phyloP scores from a whole-genome alignment of 2,888 invertebrate species.

The Pseudococcus jackbeardsleyi region DNA sequence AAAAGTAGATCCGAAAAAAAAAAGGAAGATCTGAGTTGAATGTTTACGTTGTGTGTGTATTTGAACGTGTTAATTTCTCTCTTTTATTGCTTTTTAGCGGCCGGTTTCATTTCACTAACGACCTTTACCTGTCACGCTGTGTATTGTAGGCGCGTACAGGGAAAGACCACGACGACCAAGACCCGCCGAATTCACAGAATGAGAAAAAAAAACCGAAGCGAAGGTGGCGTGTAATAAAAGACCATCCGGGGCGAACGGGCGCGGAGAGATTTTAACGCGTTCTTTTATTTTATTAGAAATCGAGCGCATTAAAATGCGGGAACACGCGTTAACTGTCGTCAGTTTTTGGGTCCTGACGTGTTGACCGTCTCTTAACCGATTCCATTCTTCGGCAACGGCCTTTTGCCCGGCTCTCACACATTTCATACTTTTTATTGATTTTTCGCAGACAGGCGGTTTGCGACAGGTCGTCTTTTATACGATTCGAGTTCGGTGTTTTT shows the following conservation, averaged over 20 bases:
- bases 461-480: conserved; percentile 33
- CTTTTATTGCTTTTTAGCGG: conserved; percentile 47
- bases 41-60: not conserved
- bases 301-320: conserved; percentile 53
- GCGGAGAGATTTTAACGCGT: conserved; percentile 32
- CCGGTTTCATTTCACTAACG: conserved; percentile 45
- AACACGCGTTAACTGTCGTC: conserved; percentile 51
- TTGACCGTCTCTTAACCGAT: conserved; percentile 45
- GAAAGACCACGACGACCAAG: conserved; percentile 9
- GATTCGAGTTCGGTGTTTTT: not conserved
- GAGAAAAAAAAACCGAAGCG: not conserved
- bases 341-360: conserved; percentile 50
- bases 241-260: not conserved
- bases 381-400: conserved; percentile 10
- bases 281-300: conserved; percentile 51
- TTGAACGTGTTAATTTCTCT: conserved; percentile 39
- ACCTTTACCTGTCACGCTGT: conserved; percentile 38
- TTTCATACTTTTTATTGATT: conserved; percentile 38
- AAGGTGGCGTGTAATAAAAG: conserved; percentile 34
- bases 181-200: not conserved
- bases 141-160: not conserved
- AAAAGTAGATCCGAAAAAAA: not conserved
- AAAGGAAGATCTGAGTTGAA: not conserved
- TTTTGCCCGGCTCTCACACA: conserved; percentile 13
- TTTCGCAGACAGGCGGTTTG: conserved; percentile 24